Base-by-base conservation (phyloP, 1,140 invertebrate species). In the Trachymyrmex cornetzi region DNA sequence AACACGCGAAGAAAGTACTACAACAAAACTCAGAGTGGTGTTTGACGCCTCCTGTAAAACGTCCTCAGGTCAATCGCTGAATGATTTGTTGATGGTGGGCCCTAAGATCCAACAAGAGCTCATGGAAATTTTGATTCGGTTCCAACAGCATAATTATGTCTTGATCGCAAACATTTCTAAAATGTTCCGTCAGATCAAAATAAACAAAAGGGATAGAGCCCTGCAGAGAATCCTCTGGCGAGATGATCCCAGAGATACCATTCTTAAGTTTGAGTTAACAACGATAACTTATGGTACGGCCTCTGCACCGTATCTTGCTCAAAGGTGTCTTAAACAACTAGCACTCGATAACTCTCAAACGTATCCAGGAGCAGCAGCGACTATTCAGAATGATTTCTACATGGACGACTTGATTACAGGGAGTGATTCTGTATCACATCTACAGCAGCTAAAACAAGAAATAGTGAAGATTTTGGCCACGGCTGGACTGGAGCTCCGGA, bases 221-320 rank as follows among this genome's bases (percentile, higher is more conserved):
- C 88, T 91, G 57, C 92, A 94, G 77, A 75, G 91, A 59, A 94
- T 95, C 12, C 34, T 95, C 0, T 95, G 94, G 90, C 55, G 92
- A 34, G 53, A 74, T 72, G 71, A 88, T 59, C 9, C 1, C n/a
- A n/a, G n/a, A n/a, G n/a, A n/a, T n/a, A n/a, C n/a, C n/a, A n/a
- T n/a, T n/a, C n/a, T n/a, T n/a, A n/a, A n/a, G n/a, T n/a, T n/a
- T n/a, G n/a, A n/a, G n/a, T n/a, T n/a, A n/a, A n/a, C n/a, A n/a
- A n/a, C n/a, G n/a, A n/a, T n/a, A n/a, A n/a, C n/a, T n/a, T n/a
- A n/a, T n/a, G n/a, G n/a, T n/a, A n/a, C n/a, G n/a, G n/a, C n/a
- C n/a, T n/a, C n/a, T n/a, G n/a, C n/a, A n/a, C n/a, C n/a, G n/a
- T n/a, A n/a, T n/a, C n/a, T n/a, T n/a, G n/a, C n/a, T n/a, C n/a